phyloP scores from a whole-genome alignment of 1,140 invertebrate genomes.

The Leptopilina boulardi region DNA sequence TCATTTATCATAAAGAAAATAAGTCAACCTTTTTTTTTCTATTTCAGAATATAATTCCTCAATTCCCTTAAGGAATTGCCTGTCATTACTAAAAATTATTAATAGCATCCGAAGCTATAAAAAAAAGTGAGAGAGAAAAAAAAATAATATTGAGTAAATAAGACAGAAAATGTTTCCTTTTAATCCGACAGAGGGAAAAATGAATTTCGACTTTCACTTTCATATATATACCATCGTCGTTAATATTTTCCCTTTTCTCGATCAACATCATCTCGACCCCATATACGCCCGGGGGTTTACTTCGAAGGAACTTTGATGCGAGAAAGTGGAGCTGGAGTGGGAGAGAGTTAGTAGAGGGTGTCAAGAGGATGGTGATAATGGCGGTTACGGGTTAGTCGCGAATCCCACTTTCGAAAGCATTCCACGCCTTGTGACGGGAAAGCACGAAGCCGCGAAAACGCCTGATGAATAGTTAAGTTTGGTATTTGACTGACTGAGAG shows the following conservation, averaged over 20 bases:
- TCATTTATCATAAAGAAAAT: too few relatives aligned
- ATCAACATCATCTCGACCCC: slow-evolving; percentile 30
- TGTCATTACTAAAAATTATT: too few relatives aligned
- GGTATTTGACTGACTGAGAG: slow-evolving; percentile 50
- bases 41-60: too few relatives aligned
- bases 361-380: slow-evolving; percentile 56
- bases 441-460: slow-evolving; percentile 63
- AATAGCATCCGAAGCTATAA: too few relatives aligned
- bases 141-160: neutral
- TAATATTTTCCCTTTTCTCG: slow-evolving; percentile 45
- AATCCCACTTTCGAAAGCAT: slow-evolving; percentile 59
- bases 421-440: slow-evolving; percentile 57
- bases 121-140: neutral
- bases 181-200: slow-evolving; percentile 29
- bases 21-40: too few relatives aligned
- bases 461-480: slow-evolving; percentile 65
- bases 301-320: slow-evolving; percentile 20
- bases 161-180: neutral
- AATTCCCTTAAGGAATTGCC: too few relatives aligned
- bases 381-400: slow-evolving; percentile 55
- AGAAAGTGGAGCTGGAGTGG: neutral
- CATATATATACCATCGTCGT: slow-evolving; percentile 1
- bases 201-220: slow-evolving; percentile 31
- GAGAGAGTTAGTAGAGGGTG: too few relatives aligned
- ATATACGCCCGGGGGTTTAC: slow-evolving; percentile 25